A percentile compares a stretch with the other conserved stretches of the same genome.
Evolutionary conservation across 2,888 invertebrate species (phyloP).

Genomic region (Latrodectus hesperus): DNA sequence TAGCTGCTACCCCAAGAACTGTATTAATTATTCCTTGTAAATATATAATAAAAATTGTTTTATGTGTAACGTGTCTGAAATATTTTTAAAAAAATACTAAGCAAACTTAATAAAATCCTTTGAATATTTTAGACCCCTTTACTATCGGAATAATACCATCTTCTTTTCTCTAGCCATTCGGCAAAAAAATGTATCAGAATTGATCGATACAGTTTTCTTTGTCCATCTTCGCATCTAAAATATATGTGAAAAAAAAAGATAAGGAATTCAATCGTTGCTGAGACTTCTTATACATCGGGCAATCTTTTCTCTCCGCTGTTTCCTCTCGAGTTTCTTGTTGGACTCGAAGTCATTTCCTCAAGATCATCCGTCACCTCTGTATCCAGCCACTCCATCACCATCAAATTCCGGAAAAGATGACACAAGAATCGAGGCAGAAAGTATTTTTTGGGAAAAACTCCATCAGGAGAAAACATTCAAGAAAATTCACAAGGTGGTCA

Average conservation of each 20-base stretch:
- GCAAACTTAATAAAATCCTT: too few relatives aligned
- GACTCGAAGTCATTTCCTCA: slow-evolving; percentile 53
- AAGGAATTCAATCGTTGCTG: slow-evolving; percentile 25
- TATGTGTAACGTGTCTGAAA: too few relatives aligned
- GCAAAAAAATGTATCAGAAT: neutral
- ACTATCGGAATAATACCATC: too few relatives aligned
- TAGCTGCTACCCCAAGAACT: too few relatives aligned
- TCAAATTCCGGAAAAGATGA: slow-evolving; percentile 54
- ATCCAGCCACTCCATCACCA: slow-evolving; percentile 49
- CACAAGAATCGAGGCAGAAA: slow-evolving; percentile 6
- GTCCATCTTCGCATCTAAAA: neutral
- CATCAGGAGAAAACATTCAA: slow-evolving; percentile 18
- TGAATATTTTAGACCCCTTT: too few relatives aligned
- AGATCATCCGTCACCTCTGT: slow-evolving; percentile 50
- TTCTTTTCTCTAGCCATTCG: neutral
- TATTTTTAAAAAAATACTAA: too few relatives aligned
- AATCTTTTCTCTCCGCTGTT: slow-evolving; percentile 21
- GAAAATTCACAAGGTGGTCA: slow-evolving; percentile 15
- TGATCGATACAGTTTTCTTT: slow-evolving; percentile 5
- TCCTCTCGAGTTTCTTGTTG: slow-evolving; percentile 27
- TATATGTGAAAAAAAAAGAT: neutral
- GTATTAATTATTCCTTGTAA: too few relatives aligned
- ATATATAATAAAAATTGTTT: too few relatives aligned
- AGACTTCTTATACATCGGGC: neutral
- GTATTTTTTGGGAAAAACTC: slow-evolving; percentile 21